Base-by-base conservation (phyloP, 2,113 vertebrate species). In the Sinocyclocheilus anshuiensis region DNA sequence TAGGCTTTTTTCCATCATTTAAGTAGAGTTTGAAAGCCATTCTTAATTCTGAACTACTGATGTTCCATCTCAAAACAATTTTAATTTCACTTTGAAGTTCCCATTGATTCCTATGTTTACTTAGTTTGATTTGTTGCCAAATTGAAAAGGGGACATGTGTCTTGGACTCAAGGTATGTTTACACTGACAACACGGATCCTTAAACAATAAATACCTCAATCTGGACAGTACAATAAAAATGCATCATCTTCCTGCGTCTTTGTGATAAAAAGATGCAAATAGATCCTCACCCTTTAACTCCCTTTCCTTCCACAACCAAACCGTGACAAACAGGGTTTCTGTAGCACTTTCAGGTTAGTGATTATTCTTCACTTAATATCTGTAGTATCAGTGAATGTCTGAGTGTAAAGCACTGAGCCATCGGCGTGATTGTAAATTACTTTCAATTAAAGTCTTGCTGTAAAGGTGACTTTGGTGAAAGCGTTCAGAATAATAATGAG, bases 381-480 rank as follows among this genome's bases (percentile, higher is more conserved):
- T 33, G 26, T 65, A n/a, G 50, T 4, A 6, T 65, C 74, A 79
- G 18, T 61, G 81, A 50, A 18, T 26, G n/a, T 75, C 11, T 61
- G 81, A 50, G n/a, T 26, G n/a, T 75, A 75, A n/a, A 45, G 39
- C 53, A 13, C 53, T 55, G 16, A 39, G 33, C 3, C 69, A 72
- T 20, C 3, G 8, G 78, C 16, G 42, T 71, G 78, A 72, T 85
- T 86, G 81, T 81, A 77, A 59, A 76, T 84, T 50, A 53, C 69
- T 85, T 75, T 81, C 77, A 76, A 59, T 72, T 29, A 36, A 24
- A 80, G 72, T 71, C 67, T 87, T 45, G 59, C n/a, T 83, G 9
- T 82, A 42, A 81, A 80, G 82, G 67, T 29, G 81, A 67, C 36
- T 74, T 72, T 72, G 36, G 33, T 22, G 36, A 24, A 63, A 63